Evolutionary conservation across 2,113 vertebrate species (phyloP).

Genomic region (Lepus europaeus): DNA sequence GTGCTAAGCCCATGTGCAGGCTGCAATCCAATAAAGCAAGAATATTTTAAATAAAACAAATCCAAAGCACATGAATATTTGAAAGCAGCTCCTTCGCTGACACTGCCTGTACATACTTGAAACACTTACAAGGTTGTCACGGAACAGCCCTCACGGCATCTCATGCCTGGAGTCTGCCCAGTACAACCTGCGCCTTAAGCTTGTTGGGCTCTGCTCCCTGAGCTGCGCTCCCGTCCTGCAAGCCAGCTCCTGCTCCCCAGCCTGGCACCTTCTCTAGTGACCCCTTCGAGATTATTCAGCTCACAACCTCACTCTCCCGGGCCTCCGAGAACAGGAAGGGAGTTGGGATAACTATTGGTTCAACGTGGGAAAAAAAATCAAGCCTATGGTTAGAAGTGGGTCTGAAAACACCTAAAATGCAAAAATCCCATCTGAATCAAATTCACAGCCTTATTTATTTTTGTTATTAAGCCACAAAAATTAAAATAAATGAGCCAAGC

Average conservation of each 20-base stretch:
- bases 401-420: not conserved
- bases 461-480: conserved; percentile 43
- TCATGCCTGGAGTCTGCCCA: not conserved
- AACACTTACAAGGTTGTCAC: not conserved
- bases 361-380: conserved; percentile 8
- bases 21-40: not conserved
- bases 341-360: not conserved
- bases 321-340: not conserved
- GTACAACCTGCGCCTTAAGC: not conserved
- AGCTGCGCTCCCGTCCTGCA: not conserved
- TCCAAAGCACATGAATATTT: not conserved
- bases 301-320: not conserved
- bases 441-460: conserved; percentile 11
- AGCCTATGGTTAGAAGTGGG: conserved; percentile 21
- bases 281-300: not conserved
- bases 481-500: conserved; percentile 53
- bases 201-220: not conserved
- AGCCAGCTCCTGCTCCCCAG: not conserved
- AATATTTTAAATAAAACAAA: not conserved
- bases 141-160: accelerated
- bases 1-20: not conserved
- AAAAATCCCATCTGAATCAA: conserved; percentile 29
- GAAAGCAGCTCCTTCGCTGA: not conserved
- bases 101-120: not conserved
- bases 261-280: not conserved